phyloP scores from a whole-genome alignment of 30 jellyfish, hydroid and myxozoan genomes.

The Catostylus mosaicus region DNA sequence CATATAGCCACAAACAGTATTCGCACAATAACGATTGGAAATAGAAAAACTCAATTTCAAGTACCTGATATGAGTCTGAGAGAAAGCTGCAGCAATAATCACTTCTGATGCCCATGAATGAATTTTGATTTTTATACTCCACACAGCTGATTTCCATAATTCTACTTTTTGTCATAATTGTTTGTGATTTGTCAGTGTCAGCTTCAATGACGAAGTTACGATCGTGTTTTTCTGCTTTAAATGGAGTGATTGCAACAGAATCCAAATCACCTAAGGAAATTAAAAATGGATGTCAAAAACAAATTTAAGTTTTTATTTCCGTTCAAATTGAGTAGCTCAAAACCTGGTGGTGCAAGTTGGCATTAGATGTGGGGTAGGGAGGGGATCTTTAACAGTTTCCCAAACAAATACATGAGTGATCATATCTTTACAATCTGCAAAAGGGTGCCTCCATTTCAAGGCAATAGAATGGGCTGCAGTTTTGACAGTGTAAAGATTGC shows the following conservation, averaged over 20 bases:
- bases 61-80: constrained; percentile 26
- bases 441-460: too few species aligned
- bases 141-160: constrained; percentile 28
- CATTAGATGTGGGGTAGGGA: too few species aligned
- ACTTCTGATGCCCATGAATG: constrained; percentile 50
- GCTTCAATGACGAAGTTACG: neutral
- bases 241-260: constrained; percentile 10
- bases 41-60: neutral
- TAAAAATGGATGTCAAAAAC: too few species aligned
- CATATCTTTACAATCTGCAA: too few species aligned
- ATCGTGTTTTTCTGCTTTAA: neutral
- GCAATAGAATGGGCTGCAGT: too few species aligned
- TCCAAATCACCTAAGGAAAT: constrained; percentile 13
- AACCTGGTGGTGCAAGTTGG: too few species aligned
- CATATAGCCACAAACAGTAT: neutral
- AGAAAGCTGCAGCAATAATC: constrained; percentile 49
- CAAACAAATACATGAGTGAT: too few species aligned
- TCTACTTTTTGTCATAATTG: neutral
- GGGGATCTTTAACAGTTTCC: too few species aligned
- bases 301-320: too few species aligned
- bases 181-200: constrained; percentile 11
- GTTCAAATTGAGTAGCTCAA: too few species aligned
- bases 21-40: neutral
- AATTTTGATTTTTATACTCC: neutral
- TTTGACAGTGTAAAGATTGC: too few species aligned